Base-by-base conservation (phyloP, 2,888 invertebrate species). In the Platycheirus albimanus region DNA sequence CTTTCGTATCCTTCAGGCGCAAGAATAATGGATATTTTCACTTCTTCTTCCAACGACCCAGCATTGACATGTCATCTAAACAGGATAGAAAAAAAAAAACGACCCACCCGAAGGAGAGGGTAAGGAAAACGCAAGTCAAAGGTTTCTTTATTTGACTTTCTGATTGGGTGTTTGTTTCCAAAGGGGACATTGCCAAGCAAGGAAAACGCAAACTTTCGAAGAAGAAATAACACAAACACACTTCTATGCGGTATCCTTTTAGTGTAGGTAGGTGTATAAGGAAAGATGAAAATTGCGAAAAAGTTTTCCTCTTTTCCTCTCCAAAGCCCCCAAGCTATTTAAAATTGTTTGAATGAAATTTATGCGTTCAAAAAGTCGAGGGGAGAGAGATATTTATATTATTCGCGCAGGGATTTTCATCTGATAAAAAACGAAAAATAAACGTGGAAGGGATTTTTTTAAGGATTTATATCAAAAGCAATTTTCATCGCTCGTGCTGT, bases 111-210 rank as follows among this genome's bases (percentile, higher is more conserved):
- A 52, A 36, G 56, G 51, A 58, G 66, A 24, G 66, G 70, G 71
- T 49, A 64, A 72, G 41, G 66, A 75, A 79, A 75, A 84, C 84
- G 52, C 79, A 84, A 84, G 84, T 84, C 84, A 84, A 84, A 84
- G 74, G 84, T 84, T 79, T 58, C 58, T 84, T 84, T 84, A 79
- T 84, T 84, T 84, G 84, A 84, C 84, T 84, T 84, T 84, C 84
- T 84, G 84, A 84, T 84, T 84, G 84, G 84, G 84, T 79, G 75
- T 84, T 75, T 84, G 66, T 79, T 63, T 58, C 51, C 58, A 75
- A 69, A 70, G 61, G 70, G 74, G 70, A 64, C 45, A 30, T 51
- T 24, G 54, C 45, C 19, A 38, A 47, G n/a, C 38, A 41, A 64
- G 15, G 63, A 56, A 61, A 76, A 54, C 17, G 30, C 51, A 61